Conservation (phyloP, 2,113 vertebrate species). For the Onychostoma macrolepis region DNA sequence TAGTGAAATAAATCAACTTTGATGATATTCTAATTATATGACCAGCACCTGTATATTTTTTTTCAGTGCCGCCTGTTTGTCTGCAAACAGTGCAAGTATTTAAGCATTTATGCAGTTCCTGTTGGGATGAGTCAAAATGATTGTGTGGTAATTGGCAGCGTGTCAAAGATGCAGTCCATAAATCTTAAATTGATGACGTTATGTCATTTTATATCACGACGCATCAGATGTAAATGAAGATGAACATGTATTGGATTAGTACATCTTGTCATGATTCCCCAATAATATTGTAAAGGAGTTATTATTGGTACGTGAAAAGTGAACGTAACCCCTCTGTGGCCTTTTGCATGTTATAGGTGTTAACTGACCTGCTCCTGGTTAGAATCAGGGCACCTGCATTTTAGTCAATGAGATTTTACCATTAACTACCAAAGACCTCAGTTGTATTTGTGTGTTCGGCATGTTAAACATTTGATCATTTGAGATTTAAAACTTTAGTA, state of each 20-base stretch:
- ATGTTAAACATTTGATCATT: neutral
- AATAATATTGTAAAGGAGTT: slow-evolving; percentile 1
- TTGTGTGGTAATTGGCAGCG: neutral
- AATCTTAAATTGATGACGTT: neutral
- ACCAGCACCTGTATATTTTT: too few species aligned
- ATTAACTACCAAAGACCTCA: slow-evolving; percentile 25
- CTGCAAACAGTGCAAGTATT: neutral
- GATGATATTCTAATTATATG: too few species aligned
- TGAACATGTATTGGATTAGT: neutral
- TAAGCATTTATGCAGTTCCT: neutral
- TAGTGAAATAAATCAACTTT: too few species aligned
- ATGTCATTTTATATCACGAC: neutral
- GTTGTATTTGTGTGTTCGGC: neutral
- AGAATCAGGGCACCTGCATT: slow-evolving; percentile 1
- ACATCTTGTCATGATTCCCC: neutral
- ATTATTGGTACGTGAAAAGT: neutral
- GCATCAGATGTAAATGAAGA: neutral
- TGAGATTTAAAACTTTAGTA: neutral
- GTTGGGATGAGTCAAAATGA: neutral
- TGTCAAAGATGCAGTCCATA: neutral
- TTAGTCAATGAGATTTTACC: neutral
- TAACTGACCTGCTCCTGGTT: neutral
- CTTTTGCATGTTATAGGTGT: slow-evolving; percentile 16
- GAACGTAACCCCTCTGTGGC: neutral
- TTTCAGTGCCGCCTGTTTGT: neutral